A percentile compares a stretch with the other conserved stretches of the same genome.
Conservation (phyloP, 1,140 invertebrate genomes). For the Plutomurus gul region DNA sequence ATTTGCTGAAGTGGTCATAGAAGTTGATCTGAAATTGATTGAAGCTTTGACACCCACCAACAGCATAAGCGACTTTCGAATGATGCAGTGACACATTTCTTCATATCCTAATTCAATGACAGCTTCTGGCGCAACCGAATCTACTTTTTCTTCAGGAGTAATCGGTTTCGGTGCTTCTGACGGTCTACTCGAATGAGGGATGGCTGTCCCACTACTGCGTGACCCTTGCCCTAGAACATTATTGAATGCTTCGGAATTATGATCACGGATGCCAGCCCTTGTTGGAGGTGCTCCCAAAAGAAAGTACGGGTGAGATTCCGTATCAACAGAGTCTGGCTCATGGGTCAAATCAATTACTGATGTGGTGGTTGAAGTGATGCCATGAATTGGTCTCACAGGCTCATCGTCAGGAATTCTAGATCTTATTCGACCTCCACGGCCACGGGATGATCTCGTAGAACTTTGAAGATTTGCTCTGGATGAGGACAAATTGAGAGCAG, state of each 20-base stretch:
- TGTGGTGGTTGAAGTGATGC: neutral
- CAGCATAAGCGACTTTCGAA: constrained; percentile 41
- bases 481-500: neutral
- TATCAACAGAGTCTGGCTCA: constrained; percentile 29
- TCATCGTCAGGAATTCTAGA: neutral
- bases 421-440: neutral
- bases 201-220: neutral
- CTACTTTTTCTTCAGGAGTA: neutral
- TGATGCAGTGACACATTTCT: constrained; percentile 29
- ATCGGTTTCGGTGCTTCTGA: neutral
- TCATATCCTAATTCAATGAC: constrained; percentile 26
- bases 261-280: neutral
- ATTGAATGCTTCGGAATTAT: neutral
- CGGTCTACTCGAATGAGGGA: neutral
- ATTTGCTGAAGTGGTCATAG: neutral
- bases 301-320: neutral
- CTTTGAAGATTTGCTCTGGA: neutral
- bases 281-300: neutral
- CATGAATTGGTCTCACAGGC: neutral
- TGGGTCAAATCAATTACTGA: constrained; percentile 31
- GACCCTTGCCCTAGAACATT: neutral
- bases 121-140: neutral
- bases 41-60: constrained; percentile 33
- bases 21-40: neutral
- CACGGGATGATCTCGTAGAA: neutral